These are phyloP conservation scores for Catocala fraxini DNA, from an alignment of 2,888 invertebrate genomes.

Conservation along the genomic window DNA sequence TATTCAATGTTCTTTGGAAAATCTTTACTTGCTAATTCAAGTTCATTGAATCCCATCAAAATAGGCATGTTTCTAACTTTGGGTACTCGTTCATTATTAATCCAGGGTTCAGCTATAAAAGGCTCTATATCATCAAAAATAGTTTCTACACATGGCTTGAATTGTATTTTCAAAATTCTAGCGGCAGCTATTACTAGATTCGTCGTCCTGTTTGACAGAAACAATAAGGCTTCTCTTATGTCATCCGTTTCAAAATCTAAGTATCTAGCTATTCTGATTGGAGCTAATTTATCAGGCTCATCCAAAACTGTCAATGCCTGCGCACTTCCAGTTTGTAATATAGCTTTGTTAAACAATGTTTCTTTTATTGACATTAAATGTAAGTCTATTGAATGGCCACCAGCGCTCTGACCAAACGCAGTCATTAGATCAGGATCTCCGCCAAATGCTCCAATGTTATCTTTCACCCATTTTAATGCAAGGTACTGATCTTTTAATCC, in stretches of 20 bases:
- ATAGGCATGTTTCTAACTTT: slow-evolving; percentile 16
- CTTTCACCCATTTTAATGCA: slow-evolving; percentile 50
- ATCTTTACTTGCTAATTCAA: slow-evolving; percentile 51
- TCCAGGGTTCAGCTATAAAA: slow-evolving; percentile 11
- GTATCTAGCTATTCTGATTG: slow-evolving; percentile 13
- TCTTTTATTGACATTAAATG: slow-evolving; percentile 42
- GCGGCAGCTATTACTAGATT: slow-evolving; percentile 10
- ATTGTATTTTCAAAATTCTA: slow-evolving; percentile 3
- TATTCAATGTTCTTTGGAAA: slow-evolving; percentile 20
- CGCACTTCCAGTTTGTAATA: slow-evolving; percentile 23
- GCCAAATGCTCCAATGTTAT: slow-evolving; percentile 52
- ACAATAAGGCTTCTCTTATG: slow-evolving; percentile 9
- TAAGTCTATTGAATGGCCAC: slow-evolving; percentile 48
- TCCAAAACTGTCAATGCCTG: slow-evolving; percentile 5
- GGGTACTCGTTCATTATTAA: slow-evolving; percentile 4
- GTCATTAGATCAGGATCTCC: slow-evolving; percentile 51
- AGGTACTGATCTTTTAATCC: slow-evolving; percentile 51
- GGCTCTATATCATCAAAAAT: slow-evolving; percentile 11
- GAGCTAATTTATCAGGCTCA: slow-evolving; percentile 15
- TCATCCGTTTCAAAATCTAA: slow-evolving; percentile 14
- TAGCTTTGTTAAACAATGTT: slow-evolving; percentile 45
- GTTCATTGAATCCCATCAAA: slow-evolving; percentile 25
- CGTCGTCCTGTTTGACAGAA: slow-evolving; percentile 3
- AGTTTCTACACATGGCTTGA: slow-evolving; percentile 20
- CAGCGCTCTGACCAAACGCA: slow-evolving; percentile 51